Evolutionary conservation across 2,888 invertebrate genomes (phyloP), one percentile per base, ranked within the genome.

Genomic region (Caenorhabditis plicata): DNA sequence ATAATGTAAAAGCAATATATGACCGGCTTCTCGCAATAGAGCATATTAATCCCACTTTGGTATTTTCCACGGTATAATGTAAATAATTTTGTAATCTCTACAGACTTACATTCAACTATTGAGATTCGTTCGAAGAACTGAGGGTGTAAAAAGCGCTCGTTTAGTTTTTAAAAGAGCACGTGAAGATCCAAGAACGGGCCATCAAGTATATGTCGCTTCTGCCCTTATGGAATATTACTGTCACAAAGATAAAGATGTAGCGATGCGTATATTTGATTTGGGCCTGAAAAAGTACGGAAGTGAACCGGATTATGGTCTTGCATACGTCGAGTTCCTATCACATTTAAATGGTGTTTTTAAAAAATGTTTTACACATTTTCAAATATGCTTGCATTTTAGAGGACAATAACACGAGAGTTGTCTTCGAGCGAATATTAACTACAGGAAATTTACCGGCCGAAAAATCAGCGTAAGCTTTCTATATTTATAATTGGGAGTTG

Each of bases 211-310:
- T 83, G 93, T 95, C 0, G 90, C 94, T 0, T 94, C 96, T 0
- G 95, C 98, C 0, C 85, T 95, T 0, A 96, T 98, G 95, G 98
- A 99, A 83, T 98, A 96, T 82, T 96, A 95, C 81, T 96, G 96
- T 82, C 93, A 91, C 32, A 98, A 99, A 81, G 94, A 95, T 83
- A 91, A 92, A 82, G 92, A 91, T 81, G 91, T 95, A 49, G 94
- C 94, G 0, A 92, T 93, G 83, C 86, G 92, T 56, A 93, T 95
- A 72, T 99, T 98, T 84, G 96, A 98, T 82, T 85, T 98, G 47
- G 98, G 98, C 0, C 84, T 98, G 45, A 98, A 96, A 84, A 94
- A 94, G 82, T 98, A 92, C 82, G 89, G 90, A 0, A 90, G 92
- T 74, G 89, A 91, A 78, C 92, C 95, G 0, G 94, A 95, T 73